Evolutionary conservation across 2,797 vertebrate genomes (phyloP).

Genomic region (Notolabrus celidotus): DNA sequence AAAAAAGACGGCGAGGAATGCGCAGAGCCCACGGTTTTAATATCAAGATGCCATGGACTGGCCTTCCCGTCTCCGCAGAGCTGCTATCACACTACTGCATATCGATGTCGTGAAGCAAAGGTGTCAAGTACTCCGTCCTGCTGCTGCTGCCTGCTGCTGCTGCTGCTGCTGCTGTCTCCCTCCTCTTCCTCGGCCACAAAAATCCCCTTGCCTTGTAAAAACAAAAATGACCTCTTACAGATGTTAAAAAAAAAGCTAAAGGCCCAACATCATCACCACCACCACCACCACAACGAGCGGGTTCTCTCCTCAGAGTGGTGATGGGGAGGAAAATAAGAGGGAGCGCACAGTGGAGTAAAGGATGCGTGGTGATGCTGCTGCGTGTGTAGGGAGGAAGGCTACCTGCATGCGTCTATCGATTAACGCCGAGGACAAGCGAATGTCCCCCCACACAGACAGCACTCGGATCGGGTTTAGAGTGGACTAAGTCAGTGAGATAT

Average conservation of each 20-base stretch:
- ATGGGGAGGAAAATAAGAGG: slow-evolving; percentile 63
- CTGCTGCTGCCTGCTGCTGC: slow-evolving; percentile 51
- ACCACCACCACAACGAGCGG: slow-evolving; percentile 37
- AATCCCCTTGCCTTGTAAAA: slow-evolving; percentile 66
- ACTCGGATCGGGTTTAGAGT: slow-evolving; percentile 51
- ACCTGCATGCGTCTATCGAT: slow-evolving; percentile 84
- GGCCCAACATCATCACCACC: too few relatives aligned
- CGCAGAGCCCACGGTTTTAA: slow-evolving; percentile 81
- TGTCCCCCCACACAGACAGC: slow-evolving; percentile 51
- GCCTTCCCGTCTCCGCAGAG: slow-evolving; percentile 85
- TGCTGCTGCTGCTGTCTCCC: slow-evolving; percentile 55
- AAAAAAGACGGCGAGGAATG: slow-evolving; percentile 70
- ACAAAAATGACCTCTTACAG: slow-evolving; percentile 77
- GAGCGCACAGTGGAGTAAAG: slow-evolving; percentile 70
- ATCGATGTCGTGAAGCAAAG: slow-evolving; percentile 78
- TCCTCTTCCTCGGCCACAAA: slow-evolving; percentile 51
- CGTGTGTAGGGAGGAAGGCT: slow-evolving; percentile 78
- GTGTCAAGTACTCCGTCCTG: slow-evolving; percentile 80
- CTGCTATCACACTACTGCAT: slow-evolving; percentile 82
- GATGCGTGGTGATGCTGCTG: slow-evolving; percentile 80
- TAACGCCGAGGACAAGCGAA: slow-evolving; percentile 76
- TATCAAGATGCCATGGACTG: slow-evolving; percentile 84
- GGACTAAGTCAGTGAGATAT: slow-evolving; percentile 36
- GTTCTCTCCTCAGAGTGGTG: slow-evolving; percentile 40
- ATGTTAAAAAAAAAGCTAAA: slow-evolving; percentile 74